Conservation (phyloP, 2,113 vertebrate species). For the Tinamus guttatus region DNA sequence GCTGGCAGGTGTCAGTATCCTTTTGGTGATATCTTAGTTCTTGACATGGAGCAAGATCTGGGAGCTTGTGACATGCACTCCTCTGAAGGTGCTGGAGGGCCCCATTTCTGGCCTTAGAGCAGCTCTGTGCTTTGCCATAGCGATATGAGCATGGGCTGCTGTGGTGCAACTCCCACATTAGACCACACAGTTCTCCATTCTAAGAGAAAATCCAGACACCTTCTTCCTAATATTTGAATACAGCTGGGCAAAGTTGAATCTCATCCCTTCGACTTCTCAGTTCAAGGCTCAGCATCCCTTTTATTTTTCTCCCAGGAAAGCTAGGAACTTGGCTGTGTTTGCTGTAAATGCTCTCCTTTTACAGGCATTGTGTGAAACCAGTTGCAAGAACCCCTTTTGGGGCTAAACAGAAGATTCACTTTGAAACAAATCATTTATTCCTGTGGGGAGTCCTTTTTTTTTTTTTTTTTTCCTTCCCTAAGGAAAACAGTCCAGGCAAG, state of each 20-base stretch:
- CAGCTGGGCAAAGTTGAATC: background rate
- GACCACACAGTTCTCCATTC: background rate
- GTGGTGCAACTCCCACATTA: background rate
- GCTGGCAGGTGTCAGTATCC: background rate
- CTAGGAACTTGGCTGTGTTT: background rate
- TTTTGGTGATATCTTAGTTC: background rate
- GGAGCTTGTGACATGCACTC: background rate
- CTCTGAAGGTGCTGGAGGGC: background rate
- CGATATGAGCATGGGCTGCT: background rate
- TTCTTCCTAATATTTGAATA: background rate
- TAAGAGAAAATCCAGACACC: background rate
- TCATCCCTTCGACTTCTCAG: background rate
- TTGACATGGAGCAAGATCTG: background rate
- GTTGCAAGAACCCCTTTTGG: background rate
- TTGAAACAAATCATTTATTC: background rate
- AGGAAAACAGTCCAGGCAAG: background rate
- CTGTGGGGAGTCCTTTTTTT: background rate
- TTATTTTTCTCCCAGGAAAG: background rate
- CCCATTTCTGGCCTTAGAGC: background rate
- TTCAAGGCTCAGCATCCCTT: background rate
- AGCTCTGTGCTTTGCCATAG: background rate
- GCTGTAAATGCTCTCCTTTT: background rate
- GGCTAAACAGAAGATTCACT: background rate
- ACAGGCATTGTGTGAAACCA: background rate
- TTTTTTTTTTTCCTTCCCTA: too few relatives aligned